phyloP scores from a whole-genome alignment of 2,797 vertebrate genomes.

The Xiphorhynchus erythropygius region DNA sequence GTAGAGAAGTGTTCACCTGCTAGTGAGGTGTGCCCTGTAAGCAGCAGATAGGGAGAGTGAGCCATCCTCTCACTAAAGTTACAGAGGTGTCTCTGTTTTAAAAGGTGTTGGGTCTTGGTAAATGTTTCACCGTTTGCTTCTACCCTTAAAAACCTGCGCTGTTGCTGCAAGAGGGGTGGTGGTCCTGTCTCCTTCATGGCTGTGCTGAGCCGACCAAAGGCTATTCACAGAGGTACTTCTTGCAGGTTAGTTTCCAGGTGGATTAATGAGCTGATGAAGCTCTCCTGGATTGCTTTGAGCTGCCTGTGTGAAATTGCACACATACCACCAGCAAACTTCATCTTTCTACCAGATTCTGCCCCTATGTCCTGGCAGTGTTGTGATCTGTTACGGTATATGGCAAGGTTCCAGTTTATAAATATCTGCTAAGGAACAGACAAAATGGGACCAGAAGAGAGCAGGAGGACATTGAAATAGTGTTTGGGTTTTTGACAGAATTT shows the following conservation, averaged over 20 bases:
- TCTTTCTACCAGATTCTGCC: neutral
- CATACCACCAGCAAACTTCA: neutral
- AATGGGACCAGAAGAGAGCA: neutral
- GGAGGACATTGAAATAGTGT: neutral
- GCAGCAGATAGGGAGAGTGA: neutral
- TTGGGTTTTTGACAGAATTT: neutral
- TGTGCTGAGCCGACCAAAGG: neutral
- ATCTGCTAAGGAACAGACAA: neutral
- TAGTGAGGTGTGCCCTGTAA: neutral
- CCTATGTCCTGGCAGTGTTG: neutral
- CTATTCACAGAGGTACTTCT: neutral
- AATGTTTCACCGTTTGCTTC: neutral
- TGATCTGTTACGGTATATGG: neutral
- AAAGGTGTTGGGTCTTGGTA: neutral
- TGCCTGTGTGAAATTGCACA: neutral
- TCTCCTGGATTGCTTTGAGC: neutral
- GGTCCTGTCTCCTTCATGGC: neutral
- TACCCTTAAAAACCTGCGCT: neutral
- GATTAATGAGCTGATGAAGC: neutral
- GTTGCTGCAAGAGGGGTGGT: neutral
- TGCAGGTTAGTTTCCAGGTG: neutral
- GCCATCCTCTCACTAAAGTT: neutral
- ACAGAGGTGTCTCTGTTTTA: rapidly evolving
- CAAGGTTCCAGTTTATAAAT: neutral
- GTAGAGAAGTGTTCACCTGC: neutral